Evolutionary conservation across 2,113 vertebrate genomes (phyloP), one percentile per base, ranked within the genome.

Genomic region (Oryzias javanicus): DNA sequence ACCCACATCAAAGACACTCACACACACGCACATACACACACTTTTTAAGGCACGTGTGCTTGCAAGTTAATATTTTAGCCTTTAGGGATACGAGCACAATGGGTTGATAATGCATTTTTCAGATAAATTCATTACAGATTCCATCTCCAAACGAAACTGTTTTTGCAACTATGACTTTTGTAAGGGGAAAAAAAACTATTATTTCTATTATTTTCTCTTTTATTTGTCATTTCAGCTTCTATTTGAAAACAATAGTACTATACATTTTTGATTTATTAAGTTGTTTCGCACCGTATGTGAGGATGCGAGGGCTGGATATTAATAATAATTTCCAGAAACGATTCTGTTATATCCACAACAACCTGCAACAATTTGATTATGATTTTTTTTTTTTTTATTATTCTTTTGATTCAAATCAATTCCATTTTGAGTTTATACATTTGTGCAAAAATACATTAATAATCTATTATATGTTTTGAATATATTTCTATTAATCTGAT

Each of bases 231-330:
- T 68, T 54, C n/a, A 57, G 48, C 44, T 20, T 65, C 41, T 51
- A 49, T 71, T 63, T 61, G n/a, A 72, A 70, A 49, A 63, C 50
- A 51, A 18, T 55, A 12, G 44, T 22, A 16, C 68, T 14, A 53
- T 57, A 13, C 48, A 51, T 75, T 63, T 85, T 71, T 71, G 14
- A 62, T 69, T 42, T 64, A 57, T 35, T 5, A 14, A 18, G 55
- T 40, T 29, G 12, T 55, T 54, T 42, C 15, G 49, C 49, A 73
- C 16, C 52, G 58, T 63, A 14, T 0, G 25, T 48, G 3, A 22
- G 3, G 22, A 2, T 22, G 3, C 22, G 2, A 22, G 22, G 22
- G 22, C 22, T 2, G 22, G 22, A 3, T 22, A 22, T 22, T 3
- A 22, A 3, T 22, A 22, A 22, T 2, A 22, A 22, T 22, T 2